Evolutionary conservation across 2,888 invertebrate genomes (phyloP).

Genomic region (Plagodis pulveraria): DNA sequence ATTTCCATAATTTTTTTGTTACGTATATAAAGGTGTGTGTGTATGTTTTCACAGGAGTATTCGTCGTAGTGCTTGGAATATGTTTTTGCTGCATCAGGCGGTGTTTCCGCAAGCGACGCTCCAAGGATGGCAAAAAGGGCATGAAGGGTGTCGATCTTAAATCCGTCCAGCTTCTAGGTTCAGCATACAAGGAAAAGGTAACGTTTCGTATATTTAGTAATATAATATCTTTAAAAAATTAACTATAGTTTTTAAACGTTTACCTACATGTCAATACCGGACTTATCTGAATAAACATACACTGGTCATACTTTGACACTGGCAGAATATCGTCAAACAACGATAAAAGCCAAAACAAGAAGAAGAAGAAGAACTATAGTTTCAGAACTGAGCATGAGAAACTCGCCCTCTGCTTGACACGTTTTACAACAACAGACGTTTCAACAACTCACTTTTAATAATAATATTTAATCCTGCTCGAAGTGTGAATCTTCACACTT

Average conservation of each 20-base stretch:
- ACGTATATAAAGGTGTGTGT: too few relatives aligned
- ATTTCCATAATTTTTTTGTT: too few relatives aligned
- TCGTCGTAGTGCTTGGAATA: slow-evolving; percentile 91
- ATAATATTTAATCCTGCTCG: too few relatives aligned
- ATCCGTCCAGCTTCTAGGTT: slow-evolving; percentile 97
- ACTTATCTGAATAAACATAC: too few relatives aligned
- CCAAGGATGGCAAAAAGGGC: slow-evolving; percentile 97
- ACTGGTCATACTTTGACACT: too few relatives aligned
- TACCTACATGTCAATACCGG: too few relatives aligned
- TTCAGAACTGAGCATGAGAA: not conserved
- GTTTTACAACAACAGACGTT: slow-evolving; percentile 12
- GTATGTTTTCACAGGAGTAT: slow-evolving; percentile 84
- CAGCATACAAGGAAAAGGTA: slow-evolving; percentile 99
- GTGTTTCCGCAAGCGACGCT: slow-evolving; percentile 95
- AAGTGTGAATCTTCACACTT: slow-evolving; percentile 4
- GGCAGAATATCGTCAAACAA: too few relatives aligned
- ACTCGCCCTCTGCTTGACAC: slow-evolving; percentile 4
- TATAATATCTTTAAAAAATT: not conserved
- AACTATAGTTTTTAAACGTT: too few relatives aligned
- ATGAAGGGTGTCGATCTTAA: slow-evolving; percentile 98
- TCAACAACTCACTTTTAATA: not conserved
- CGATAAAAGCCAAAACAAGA: too few relatives aligned
- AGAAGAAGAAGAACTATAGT: too few relatives aligned
- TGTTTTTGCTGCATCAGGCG: slow-evolving; percentile 97
- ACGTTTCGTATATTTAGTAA: slow-evolving; percentile 61